Percentiles rank a stretch among this genome's conserved stretches.
phyloP scores from a whole-genome alignment of 2,888 invertebrate genomes.

The Oithona nana region DNA sequence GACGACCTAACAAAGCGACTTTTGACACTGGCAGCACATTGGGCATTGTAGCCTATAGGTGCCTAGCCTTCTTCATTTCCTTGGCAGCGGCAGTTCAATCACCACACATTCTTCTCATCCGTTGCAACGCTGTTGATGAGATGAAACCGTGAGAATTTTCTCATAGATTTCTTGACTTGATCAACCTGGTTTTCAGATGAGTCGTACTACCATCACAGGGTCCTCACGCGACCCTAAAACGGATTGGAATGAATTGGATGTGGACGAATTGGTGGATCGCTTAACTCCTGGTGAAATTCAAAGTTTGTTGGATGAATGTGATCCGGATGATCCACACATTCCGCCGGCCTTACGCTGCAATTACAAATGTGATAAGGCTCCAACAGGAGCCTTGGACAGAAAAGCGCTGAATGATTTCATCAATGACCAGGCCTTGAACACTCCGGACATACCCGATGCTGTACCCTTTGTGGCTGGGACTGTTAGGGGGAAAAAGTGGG shows the following conservation, averaged over 20 bases:
- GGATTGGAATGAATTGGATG: slow-evolving; percentile 51
- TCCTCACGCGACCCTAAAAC: not conserved
- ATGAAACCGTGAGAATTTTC: no score
- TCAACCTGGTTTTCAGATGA: no score
- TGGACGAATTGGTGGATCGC: slow-evolving; percentile 80
- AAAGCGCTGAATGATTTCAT: slow-evolving; percentile 88
- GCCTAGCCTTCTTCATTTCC: no score
- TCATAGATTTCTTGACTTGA: no score
- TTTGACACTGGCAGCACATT: no score
- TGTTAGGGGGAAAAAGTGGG: slow-evolving; percentile 71
- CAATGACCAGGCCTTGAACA: slow-evolving; percentile 93
- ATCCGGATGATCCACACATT: slow-evolving; percentile 93
- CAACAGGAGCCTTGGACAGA: slow-evolving; percentile 87
- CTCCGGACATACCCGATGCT: slow-evolving; percentile 87
- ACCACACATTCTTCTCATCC: no score
- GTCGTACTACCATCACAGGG: not conserved
- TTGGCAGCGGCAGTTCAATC: no score
- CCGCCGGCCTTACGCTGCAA: slow-evolving; percentile 89
- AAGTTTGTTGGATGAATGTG: slow-evolving; percentile 92
- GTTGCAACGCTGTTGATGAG: no score
- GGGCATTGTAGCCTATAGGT: no score
- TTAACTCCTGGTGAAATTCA: slow-evolving; percentile 88
- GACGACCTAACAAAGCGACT: no score
- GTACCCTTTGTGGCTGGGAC: slow-evolving; percentile 82
- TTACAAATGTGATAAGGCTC: slow-evolving; percentile 82